phyloP scores from a whole-genome alignment of 2,113 vertebrate species.

The Pseudopipra pipra region DNA sequence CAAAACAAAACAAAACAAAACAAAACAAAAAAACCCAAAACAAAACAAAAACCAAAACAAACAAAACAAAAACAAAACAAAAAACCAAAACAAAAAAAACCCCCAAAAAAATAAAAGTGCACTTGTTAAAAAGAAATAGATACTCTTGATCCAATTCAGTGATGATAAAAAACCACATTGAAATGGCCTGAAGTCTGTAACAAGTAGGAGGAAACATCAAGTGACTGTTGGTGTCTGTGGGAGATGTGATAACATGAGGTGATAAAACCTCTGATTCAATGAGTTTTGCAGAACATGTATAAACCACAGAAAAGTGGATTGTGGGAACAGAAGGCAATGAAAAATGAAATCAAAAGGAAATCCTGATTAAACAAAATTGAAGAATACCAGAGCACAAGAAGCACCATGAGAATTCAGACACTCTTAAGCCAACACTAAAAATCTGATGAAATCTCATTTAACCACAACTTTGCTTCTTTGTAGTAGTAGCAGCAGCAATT shows the following conservation, averaged over 20 bases:
- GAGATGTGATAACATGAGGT: neutral
- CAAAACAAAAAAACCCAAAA: no score
- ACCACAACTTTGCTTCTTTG: neutral
- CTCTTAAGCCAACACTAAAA: neutral
- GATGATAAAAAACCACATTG: neutral
- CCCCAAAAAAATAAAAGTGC: neutral
- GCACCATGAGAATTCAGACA: neutral
- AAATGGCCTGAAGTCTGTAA: neutral
- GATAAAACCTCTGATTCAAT: neutral
- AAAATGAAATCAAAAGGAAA: neutral
- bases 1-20: no score
- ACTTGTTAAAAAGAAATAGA: neutral
- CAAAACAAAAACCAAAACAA: no score
- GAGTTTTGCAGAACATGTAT: neutral
- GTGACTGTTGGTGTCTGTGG: neutral
- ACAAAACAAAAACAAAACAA: no score
- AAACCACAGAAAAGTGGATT: neutral
- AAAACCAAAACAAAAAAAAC: neutral
- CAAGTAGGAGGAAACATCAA: neutral
- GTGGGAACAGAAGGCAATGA: neutral
- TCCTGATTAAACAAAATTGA: neutral
- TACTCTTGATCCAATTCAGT: neutral
- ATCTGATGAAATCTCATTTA: neutral
- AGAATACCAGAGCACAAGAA: neutral
- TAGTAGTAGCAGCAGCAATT: neutral